These are phyloP conservation scores for Elanus axillaris DNA, from an alignment of 2,113 vertebrate species.

Conservation along the genomic window DNA sequence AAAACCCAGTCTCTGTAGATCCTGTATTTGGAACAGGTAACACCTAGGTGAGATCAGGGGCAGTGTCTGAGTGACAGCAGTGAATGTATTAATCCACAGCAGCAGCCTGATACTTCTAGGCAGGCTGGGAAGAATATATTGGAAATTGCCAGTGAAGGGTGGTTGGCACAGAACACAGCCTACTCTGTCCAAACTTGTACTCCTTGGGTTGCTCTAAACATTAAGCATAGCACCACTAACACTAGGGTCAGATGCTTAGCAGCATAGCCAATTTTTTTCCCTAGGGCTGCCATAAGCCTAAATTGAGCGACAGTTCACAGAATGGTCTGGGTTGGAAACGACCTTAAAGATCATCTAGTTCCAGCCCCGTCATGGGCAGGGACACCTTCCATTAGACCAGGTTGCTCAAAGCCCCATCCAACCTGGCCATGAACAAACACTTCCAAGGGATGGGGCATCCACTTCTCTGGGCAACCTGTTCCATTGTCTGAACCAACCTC, in stretches of 20 bases:
- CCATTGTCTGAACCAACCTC: too few species aligned
- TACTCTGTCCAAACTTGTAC: background rate
- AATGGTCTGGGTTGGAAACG: too few species aligned
- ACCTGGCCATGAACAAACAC: too few species aligned
- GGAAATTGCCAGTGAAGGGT: background rate
- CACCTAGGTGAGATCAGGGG: background rate
- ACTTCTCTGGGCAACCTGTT: too few species aligned
- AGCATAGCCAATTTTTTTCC: background rate
- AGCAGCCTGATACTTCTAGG: background rate
- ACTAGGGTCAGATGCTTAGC: background rate
- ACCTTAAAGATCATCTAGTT: too few species aligned
- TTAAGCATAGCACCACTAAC: background rate
- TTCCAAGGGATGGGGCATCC: too few species aligned
- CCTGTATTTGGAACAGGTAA: background rate
- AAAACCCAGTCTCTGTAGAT: background rate
- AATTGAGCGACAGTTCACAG: background rate
- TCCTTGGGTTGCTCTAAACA: background rate
- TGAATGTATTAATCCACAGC: background rate
- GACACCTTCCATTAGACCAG: too few species aligned
- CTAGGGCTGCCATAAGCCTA: background rate
- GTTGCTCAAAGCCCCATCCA: too few species aligned
- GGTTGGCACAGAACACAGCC: background rate
- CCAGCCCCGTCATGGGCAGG: too few species aligned
- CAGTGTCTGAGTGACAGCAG: background rate
- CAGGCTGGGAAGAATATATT: fast-evolving